These are phyloP conservation scores for Microcebus griseorufus DNA, from an alignment of 2,113 vertebrate genomes.

Conservation along the genomic window DNA sequence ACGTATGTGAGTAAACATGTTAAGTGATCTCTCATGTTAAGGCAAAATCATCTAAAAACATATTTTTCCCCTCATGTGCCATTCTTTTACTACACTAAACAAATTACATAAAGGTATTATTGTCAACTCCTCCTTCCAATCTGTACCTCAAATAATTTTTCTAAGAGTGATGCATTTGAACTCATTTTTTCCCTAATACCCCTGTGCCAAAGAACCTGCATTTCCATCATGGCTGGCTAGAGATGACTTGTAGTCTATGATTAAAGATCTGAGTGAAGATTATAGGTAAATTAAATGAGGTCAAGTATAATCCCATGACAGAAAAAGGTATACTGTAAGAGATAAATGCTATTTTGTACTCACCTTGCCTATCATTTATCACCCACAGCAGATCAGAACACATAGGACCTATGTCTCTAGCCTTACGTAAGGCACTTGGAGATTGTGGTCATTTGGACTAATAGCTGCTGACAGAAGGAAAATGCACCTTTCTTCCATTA, in stretches of 20 bases:
- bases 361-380: too few species aligned
- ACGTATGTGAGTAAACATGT: neutral
- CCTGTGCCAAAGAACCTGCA: neutral
- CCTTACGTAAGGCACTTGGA: neutral
- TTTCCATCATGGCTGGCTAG: neutral
- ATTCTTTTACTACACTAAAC: neutral
- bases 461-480: neutral
- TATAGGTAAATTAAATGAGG: neutral
- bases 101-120: neutral
- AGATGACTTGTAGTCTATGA: neutral
- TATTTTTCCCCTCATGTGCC: neutral
- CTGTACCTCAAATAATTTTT: slow-evolving; percentile 1
- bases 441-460: neutral
- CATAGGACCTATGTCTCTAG: neutral
- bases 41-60: neutral
- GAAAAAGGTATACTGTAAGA: neutral
- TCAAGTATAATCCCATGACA: neutral
- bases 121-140: neutral
- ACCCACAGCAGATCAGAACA: neutral
- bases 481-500: neutral
- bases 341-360: neutral
- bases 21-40: neutral
- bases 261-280: slow-evolving; percentile 33
- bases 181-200: neutral
- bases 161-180: neutral